Evolutionary conservation across 2,888 invertebrate genomes (phyloP).

Genomic region (Meiosimyza platycephala): DNA sequence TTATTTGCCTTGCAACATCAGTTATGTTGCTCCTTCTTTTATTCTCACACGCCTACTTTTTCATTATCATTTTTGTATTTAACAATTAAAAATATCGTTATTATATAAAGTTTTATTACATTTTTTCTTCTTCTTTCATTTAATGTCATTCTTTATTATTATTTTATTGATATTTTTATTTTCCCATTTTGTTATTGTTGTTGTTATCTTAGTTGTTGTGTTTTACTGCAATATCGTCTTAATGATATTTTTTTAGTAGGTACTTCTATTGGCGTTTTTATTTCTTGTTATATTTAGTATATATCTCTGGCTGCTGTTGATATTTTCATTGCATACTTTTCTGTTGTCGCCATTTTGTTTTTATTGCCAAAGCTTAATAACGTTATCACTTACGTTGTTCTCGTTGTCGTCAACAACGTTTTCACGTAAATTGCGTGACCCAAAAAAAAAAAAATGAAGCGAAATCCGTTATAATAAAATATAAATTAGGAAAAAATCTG

Average conservation of each 20-base stretch:
- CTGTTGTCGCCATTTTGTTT: slow-evolving; percentile 24
- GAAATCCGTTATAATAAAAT: too few species aligned
- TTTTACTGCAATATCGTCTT: too few species aligned
- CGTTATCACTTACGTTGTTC: slow-evolving; percentile 23
- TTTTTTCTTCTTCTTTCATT: background rate
- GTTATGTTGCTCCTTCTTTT: too few species aligned
- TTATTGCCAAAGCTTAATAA: slow-evolving; percentile 18
- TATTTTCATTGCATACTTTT: slow-evolving; percentile 13
- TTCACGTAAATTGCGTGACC: slow-evolving; percentile 18
- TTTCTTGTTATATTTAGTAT: slow-evolving; percentile 6
- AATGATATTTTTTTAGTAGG: background rate
- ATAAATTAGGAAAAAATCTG: too few species aligned
- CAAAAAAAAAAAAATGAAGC: slow-evolving; percentile 3
- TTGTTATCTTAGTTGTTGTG: too few species aligned
- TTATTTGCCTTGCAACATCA: background rate
- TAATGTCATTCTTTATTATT: background rate
- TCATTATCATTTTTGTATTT: slow-evolving; percentile 6
- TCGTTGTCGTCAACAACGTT: slow-evolving; percentile 3
- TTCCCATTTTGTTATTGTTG: too few species aligned
- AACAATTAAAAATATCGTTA: slow-evolving; percentile 3
- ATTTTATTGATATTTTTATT: background rate
- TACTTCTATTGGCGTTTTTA: slow-evolving; percentile 17
- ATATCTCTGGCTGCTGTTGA: background rate
- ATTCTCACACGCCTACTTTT: background rate
- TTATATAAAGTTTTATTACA: background rate